Evolutionary conservation across 1,140 invertebrate genomes (phyloP), one percentile per base, ranked within the genome.

Genomic region (Acromyrmex charruanus): DNA sequence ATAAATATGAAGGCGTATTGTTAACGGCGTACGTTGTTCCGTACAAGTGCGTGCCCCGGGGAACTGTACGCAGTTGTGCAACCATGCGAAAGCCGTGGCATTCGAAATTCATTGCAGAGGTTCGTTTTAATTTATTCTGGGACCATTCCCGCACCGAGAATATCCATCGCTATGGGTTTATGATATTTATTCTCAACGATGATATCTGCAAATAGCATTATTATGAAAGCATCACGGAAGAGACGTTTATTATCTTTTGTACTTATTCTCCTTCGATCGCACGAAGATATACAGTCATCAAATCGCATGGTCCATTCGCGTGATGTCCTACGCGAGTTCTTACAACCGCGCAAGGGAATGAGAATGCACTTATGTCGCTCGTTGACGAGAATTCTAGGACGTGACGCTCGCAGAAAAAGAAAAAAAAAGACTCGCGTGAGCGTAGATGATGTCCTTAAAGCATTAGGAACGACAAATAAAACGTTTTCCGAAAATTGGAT

Each of bases 81-180:
- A 25, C 25, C 69, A 25, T 84, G 80, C 69, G 53, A 84, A 84
- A 84, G 55, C 72, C 69, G 12, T 51, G 69, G 28, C 39, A 84
- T 84, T 75, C 55, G 58, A 84, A 74, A 75, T 81, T 81, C 63
- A 55, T 35, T 28, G 75, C 9, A 21, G 55, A 31, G 25, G 6
- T 35, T 35, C 16, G 31, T 68, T 69, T 25, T 44, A 55, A 81
- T 69, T 58, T 81, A 81, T 81, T 69, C 49, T 12, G 21, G 35
- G 10, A 21, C 14, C 35, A 39, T 44, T n/a, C n/a, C 10, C 44
- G 69, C 6, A 18, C n/a, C 65, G 51, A 35, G 71, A 74, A 14
- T n/a, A 74, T 72, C 10, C n/a, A 25, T 69, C 5, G 14, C 49
- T 10, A 18, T 25, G 21, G 12, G 25, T 14, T 39, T n/a, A 16